Evolutionary conservation across 2,888 invertebrate genomes (phyloP), one percentile per base, ranked within the genome.

Genomic region (Megaustenia siamemsis): DNA sequence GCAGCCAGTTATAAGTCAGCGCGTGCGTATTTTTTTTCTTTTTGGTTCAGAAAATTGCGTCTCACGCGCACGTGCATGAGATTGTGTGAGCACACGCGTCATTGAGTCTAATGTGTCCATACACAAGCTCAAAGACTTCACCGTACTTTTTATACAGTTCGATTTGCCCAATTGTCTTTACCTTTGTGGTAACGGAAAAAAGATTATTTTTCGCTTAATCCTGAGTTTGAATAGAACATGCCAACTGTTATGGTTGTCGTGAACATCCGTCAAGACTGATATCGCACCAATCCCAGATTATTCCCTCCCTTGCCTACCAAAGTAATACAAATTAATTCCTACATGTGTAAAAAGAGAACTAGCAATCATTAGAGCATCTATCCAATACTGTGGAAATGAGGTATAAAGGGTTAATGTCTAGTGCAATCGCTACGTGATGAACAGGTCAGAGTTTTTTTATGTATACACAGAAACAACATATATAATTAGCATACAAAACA

Each of bases 121-220:
- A 68, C 5, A 40, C 24, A 6, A 0, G 40, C 69, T 69, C 40
- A 40, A 21, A 69, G 69, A 40, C 40, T n/a, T 21, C 24, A 24
- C 15, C 38, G 69, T 69, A 40, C 15, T 38, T 40, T 69, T 56
- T 18, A 56, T 4, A n/a, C 6, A 40, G 4, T 69, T 69, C 12
- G n/a, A 69, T 69, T 40, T 69, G 40, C 21, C 40, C 69, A 21
- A 69, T 69, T 69, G 69, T 69, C 69, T 69, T 38, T 40, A 40
- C 69, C 38, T 69, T 69, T 69, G 69, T 40, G 40, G 69, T 69
- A 38, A 68, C 69, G 40, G 12, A n/a, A 24, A 69, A 10, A 24
- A 40, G 69, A 69, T 69, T 69, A 69, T 69, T 24, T 69, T 38
- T 3, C 38, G 38, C 40, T 69, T 24, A 69, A 40, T 69, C 24